These are phyloP conservation scores for Tetramorium parvispinum DNA, from an alignment of 1,140 invertebrate species.

Conservation along the genomic window DNA sequence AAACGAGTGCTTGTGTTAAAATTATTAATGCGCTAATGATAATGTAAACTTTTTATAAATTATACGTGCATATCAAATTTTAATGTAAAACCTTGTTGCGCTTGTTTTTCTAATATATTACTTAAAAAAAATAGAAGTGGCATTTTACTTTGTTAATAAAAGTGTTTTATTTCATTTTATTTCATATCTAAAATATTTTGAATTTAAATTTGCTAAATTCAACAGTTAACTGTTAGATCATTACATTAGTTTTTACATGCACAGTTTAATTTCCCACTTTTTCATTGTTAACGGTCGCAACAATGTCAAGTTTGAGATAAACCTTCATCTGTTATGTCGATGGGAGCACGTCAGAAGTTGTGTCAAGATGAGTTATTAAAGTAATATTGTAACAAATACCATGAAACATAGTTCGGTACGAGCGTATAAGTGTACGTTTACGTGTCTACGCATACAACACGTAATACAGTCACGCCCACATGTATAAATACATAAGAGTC, in stretches of 20 bases:
- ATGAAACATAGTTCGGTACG: not conserved
- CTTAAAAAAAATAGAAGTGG: not conserved
- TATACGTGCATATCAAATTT: constrained; percentile 4
- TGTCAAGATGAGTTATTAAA: constrained; percentile 68
- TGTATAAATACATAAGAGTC: not conserved
- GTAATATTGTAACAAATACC: constrained; percentile 64
- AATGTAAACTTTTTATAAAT: not conserved
- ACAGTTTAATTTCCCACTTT: not conserved
- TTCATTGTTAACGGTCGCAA: constrained; percentile 28
- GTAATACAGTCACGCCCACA: not conserved
- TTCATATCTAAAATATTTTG: not conserved
- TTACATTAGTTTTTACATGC: not conserved
- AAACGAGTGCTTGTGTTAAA: not conserved
- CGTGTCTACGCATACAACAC: not conserved
- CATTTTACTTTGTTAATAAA: not conserved
- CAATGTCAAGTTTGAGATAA: constrained; percentile 45
- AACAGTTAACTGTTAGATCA: not conserved
- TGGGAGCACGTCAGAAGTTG: constrained; percentile 41
- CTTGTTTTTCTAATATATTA: not conserved
- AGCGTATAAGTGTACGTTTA: not conserved
- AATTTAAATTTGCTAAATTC: not conserved
- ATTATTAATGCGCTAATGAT: not conserved
- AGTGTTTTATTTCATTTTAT: not conserved
- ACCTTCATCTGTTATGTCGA: constrained; percentile 60
- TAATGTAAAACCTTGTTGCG: not conserved